phyloP scores from a whole-genome alignment of 2,113 vertebrate species.

The Pterocles burchelli region DNA sequence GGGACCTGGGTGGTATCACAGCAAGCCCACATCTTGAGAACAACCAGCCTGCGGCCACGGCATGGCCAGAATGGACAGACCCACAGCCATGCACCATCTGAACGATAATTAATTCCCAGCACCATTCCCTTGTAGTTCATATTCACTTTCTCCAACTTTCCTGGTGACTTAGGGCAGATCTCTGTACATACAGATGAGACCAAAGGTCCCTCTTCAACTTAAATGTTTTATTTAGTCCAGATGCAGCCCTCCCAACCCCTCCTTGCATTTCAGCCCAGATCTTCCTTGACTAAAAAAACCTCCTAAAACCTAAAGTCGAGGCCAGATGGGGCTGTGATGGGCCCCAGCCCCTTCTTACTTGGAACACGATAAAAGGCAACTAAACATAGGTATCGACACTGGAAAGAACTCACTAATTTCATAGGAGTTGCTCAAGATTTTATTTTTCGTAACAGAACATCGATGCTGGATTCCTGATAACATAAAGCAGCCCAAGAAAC shows the following conservation, averaged over 20 bases:
- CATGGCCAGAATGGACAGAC: background rate
- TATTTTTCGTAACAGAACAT: background rate
- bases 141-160: background rate
- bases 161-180: background rate
- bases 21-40: background rate
- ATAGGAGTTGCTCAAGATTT: background rate
- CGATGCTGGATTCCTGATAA: background rate
- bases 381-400: background rate
- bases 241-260: background rate
- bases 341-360: background rate
- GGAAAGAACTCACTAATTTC: background rate
- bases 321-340: rapidly evolving
- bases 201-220: background rate
- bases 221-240: rapidly evolving
- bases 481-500: background rate
- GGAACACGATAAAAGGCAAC: rapidly evolving
- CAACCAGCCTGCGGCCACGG: rapidly evolving
- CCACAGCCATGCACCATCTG: background rate
- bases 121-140: background rate
- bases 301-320: background rate
- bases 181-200: rapidly evolving
- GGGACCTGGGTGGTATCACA: background rate
- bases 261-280: background rate
- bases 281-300: background rate
- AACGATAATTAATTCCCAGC: too few species aligned